phyloP scores from a whole-genome alignment of 2,797 vertebrate species.

The Liasis olivaceus region DNA sequence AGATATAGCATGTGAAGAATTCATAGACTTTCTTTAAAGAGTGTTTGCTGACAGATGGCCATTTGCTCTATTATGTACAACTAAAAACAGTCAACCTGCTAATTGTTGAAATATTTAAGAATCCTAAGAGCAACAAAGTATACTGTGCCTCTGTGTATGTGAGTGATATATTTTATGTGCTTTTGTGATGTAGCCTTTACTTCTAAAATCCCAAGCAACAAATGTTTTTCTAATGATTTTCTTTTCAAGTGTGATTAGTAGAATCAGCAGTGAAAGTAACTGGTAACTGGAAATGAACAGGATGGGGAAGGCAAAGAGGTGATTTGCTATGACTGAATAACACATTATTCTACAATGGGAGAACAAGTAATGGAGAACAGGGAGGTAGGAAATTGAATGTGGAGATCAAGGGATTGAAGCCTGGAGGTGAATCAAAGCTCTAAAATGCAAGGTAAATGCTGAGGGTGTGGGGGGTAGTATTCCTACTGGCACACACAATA shows the following conservation, averaged over 20 bases:
- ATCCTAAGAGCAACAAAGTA: neutral
- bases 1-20: neutral
- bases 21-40: slow-evolving; percentile 1
- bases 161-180: neutral
- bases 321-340: slow-evolving; percentile 31
- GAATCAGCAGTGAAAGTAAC: slow-evolving; percentile 30
- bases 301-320: slow-evolving; percentile 21
- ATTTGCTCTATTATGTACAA: slow-evolving; percentile 15
- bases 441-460: slow-evolving; percentile 44
- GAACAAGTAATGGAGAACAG: slow-evolving; percentile 29
- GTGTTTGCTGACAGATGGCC: neutral
- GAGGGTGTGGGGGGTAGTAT: slow-evolving; percentile 17
- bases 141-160: neutral
- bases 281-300: slow-evolving; percentile 28
- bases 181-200: neutral
- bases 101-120: slow-evolving; percentile 9
- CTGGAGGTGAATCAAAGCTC: slow-evolving; percentile 52
- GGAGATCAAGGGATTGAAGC: slow-evolving; percentile 34
- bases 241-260: slow-evolving; percentile 2
- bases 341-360: slow-evolving; percentile 29
- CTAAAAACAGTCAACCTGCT: neutral
- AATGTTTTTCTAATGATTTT: neutral
- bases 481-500: slow-evolving; percentile 32
- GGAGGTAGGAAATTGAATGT: neutral
- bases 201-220: neutral